These are phyloP conservation scores for Vidua macroura DNA, from an alignment of 2,113 vertebrate species.

Conservation along the genomic window DNA sequence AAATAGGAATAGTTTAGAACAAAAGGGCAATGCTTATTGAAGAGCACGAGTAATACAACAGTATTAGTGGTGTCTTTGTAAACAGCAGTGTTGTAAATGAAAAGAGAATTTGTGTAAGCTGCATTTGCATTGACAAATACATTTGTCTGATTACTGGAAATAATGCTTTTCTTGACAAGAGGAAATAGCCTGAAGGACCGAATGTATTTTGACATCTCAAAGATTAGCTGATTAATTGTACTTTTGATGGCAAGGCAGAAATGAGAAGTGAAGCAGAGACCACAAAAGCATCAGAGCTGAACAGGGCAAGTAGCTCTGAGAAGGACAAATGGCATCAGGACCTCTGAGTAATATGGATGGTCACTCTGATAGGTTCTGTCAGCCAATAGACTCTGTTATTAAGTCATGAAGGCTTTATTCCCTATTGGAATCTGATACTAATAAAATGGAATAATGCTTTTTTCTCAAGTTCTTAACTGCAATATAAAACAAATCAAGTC, in stretches of 20 bases:
- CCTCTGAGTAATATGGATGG: conserved; percentile 65
- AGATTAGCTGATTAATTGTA: conserved; percentile 71
- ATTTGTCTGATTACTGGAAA: conserved; percentile 27
- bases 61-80: not conserved
- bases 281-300: conserved; percentile 26
- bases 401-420: conserved; percentile 56
- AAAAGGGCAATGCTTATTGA: not conserved
- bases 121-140: conserved; percentile 33
- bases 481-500: conserved; percentile 53
- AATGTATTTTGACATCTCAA: conserved; percentile 58
- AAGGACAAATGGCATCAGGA: conserved; percentile 40
- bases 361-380: conserved; percentile 63
- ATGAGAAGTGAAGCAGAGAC: conserved; percentile 50
- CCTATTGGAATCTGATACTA: conserved; percentile 57
- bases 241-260: conserved; percentile 45
- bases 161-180: conserved; percentile 31
- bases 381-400: conserved; percentile 54
- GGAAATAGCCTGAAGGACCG: conserved; percentile 45
- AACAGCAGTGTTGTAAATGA: not conserved
- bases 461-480: conserved; percentile 49
- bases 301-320: conserved; percentile 30
- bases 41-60: not conserved
- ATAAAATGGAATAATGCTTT: conserved; percentile 63
- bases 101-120: conserved; percentile 25
- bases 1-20: conserved; percentile 1